Conservation (phyloP, 2,888 invertebrate species). For the Eremobia ochroleuca region DNA sequence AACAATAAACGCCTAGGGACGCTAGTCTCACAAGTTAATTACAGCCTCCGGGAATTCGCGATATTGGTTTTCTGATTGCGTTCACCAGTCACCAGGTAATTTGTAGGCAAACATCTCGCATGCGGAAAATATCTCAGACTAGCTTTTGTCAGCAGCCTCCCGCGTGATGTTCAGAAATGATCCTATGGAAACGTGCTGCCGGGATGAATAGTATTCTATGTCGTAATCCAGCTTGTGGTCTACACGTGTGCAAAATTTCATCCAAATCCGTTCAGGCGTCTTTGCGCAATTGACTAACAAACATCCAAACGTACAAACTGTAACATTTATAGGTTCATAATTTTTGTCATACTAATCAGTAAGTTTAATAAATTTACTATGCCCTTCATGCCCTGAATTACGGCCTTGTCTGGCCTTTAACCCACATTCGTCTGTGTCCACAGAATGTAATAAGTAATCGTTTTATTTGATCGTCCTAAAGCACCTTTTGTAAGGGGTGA, state of each 20-base stretch:
- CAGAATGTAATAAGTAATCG: slow-evolving; percentile 32
- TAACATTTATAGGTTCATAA: slow-evolving; percentile 12
- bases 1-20: slow-evolving; percentile 59
- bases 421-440: slow-evolving; percentile 26
- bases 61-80: slow-evolving; percentile 73
- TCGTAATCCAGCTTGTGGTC: neutral
- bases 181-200: neutral
- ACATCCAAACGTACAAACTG: neutral
- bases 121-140: slow-evolving; percentile 32
- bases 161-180: neutral
- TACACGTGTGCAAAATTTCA: neutral
- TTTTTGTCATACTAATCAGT: slow-evolving; percentile 23
- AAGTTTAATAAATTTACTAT: slow-evolving; percentile 11
- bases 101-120: slow-evolving; percentile 52
- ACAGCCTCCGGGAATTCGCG: slow-evolving; percentile 58
- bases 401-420: slow-evolving; percentile 41
- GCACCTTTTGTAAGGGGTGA: slow-evolving; percentile 1
- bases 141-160: neutral
- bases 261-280: neutral
- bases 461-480: slow-evolving; percentile 20
- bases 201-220: neutral
- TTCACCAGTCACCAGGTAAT: slow-evolving; percentile 50
- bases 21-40: slow-evolving; percentile 64
- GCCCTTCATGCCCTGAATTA: slow-evolving; percentile 22
- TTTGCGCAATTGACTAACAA: neutral